Evolutionary conservation across 2,797 vertebrate species (phyloP).

Genomic region (Hyperoplus immaculatus): DNA sequence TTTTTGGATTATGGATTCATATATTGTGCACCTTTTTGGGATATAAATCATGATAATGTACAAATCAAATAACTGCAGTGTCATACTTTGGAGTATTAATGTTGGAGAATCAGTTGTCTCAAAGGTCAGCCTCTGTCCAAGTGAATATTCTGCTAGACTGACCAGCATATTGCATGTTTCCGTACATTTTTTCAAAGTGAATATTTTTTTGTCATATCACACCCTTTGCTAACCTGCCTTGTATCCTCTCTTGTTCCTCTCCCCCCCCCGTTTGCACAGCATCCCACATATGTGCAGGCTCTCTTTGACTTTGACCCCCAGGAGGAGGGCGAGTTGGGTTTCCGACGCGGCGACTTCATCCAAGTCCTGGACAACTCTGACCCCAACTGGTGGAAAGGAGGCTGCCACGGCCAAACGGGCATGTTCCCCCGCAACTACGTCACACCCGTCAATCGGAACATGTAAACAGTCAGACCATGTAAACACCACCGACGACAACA

Average conservation of each 20-base stretch:
- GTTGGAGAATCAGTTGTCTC: background rate
- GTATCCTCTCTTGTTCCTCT: background rate
- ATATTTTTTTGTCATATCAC: background rate
- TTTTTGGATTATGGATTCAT: background rate
- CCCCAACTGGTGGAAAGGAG: constrained; percentile 98
- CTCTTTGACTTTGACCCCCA: constrained; percentile 99
- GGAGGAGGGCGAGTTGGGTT: constrained; percentile 97
- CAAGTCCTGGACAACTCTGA: constrained; percentile 98
- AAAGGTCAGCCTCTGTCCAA: background rate
- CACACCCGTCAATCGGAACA: constrained; percentile 96
- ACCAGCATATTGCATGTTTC: background rate
- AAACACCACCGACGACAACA: constrained; percentile 69
- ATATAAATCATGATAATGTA: background rate
- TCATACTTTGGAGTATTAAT: background rate
- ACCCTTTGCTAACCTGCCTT: background rate
- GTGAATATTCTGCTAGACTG: background rate
- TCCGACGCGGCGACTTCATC: constrained; percentile 97
- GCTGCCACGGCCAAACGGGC: constrained; percentile 96
- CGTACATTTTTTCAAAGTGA: background rate
- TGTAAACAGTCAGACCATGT: constrained; percentile 93
- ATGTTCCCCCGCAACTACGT: constrained; percentile 99
- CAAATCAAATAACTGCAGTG: background rate
- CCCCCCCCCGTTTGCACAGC: constrained; percentile 79
- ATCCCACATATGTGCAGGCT: constrained; percentile 97
- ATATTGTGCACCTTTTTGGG: background rate